Evolutionary conservation across 2,888 invertebrate genomes (phyloP).

Genomic region (Yponomeuta plumbellus): DNA sequence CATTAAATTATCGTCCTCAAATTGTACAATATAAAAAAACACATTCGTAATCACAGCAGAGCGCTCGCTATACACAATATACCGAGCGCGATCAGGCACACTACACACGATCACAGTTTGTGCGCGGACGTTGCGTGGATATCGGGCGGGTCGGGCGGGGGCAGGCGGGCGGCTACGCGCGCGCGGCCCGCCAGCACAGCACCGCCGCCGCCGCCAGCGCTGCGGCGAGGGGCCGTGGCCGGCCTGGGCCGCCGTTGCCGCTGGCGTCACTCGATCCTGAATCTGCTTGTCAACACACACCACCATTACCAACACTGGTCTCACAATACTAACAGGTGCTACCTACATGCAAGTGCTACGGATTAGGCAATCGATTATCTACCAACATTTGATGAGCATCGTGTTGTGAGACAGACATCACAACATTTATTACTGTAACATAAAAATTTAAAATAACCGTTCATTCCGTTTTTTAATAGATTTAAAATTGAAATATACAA

Average conservation of each 20-base stretch:
- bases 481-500: not conserved
- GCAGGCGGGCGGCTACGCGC: slow-evolving; percentile 36
- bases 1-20: slow-evolving; percentile 70
- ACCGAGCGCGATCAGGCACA: slow-evolving; percentile 58
- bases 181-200: slow-evolving; percentile 24
- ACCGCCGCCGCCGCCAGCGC: slow-evolving; percentile 25
- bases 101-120: slow-evolving; percentile 63
- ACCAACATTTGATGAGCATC: not conserved
- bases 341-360: slow-evolving; percentile 8
- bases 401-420: not conserved
- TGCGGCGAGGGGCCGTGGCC: slow-evolving; percentile 20
- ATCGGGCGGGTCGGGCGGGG: slow-evolving; percentile 20
- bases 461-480: not conserved
- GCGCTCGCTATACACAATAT: slow-evolving; percentile 67
- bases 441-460: not conserved
- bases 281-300: slow-evolving; percentile 17
- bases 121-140: slow-evolving; percentile 42
- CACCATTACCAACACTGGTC: not conserved
- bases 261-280: slow-evolving; percentile 23
- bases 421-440: not conserved
- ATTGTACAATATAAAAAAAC: slow-evolving; percentile 55
- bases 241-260: slow-evolving; percentile 28
- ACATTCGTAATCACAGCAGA: slow-evolving; percentile 61
- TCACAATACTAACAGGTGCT: not conserved
- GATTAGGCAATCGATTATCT: not conserved